These are phyloP conservation scores for Ernsta delagoae DNA, from an alignment of 2,888 invertebrate species.

Conservation along the genomic window DNA sequence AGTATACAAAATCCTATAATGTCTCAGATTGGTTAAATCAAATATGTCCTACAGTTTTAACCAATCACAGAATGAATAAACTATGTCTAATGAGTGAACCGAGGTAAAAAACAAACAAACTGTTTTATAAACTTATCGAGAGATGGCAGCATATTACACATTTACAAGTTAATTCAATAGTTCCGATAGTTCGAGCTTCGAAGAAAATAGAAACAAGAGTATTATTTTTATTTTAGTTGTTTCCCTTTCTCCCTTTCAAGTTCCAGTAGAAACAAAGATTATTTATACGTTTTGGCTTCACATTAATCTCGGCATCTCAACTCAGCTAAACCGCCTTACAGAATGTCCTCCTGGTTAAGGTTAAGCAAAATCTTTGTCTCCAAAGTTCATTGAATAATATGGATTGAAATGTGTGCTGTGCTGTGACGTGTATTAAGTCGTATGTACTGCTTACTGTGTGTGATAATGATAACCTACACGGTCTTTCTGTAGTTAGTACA, in stretches of 20 bases:
- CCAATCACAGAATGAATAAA: slow-evolving; percentile 40
- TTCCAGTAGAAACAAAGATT: slow-evolving; percentile 48
- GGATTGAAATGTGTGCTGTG: slow-evolving; percentile 57
- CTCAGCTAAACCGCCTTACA: slow-evolving; percentile 5
- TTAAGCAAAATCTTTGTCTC: not conserved
- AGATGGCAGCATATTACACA: slow-evolving; percentile 67
- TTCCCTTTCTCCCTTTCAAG: slow-evolving; percentile 62
- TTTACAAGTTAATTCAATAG: slow-evolving; percentile 39
- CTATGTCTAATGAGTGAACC: slow-evolving; percentile 10
- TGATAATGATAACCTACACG: slow-evolving; percentile 82
- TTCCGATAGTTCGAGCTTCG: not conserved
- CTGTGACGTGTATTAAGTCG: slow-evolving; percentile 52
- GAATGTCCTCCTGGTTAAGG: slow-evolving; percentile 38
- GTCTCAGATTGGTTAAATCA: slow-evolving; percentile 13
- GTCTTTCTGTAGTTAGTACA: slow-evolving; percentile 70
- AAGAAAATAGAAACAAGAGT: slow-evolving; percentile 39
- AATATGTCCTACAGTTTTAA: slow-evolving; percentile 36
- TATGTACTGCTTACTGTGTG: slow-evolving; percentile 56
- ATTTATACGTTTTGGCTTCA: slow-evolving; percentile 39
- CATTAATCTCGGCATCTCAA: slow-evolving; percentile 13
- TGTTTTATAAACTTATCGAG: slow-evolving; percentile 35
- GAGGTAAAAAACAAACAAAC: not conserved
- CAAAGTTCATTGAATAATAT: slow-evolving; percentile 47
- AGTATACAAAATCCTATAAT: slow-evolving; percentile 5
- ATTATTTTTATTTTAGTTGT: slow-evolving; percentile 53